A percentile compares a stretch with the other conserved stretches of the same genome.
These are phyloP conservation scores for Sinohyriopsis cumingii DNA, from an alignment of 2,888 invertebrate species.

Conservation along the genomic window DNA sequence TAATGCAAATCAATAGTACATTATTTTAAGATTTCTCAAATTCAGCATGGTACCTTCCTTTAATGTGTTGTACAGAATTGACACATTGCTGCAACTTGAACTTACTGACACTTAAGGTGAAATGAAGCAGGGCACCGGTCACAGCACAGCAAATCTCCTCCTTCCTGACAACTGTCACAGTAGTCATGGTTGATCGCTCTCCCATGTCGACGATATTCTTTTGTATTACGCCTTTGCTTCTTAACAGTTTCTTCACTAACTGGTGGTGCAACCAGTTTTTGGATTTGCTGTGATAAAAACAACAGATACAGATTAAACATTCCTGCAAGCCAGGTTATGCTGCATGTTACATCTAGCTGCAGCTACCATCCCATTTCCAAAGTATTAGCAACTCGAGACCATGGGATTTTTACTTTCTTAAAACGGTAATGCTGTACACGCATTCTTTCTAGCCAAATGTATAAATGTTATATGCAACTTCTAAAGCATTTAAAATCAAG, in stretches of 20 bases:
- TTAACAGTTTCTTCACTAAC: conserved; percentile 81
- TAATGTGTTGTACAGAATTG: not conserved
- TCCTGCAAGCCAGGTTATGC: too few relatives aligned
- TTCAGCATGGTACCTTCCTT: not conserved
- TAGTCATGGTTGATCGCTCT: conserved; percentile 84
- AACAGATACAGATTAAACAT: not conserved
- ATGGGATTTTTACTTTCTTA: too few relatives aligned
- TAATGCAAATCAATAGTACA: too few relatives aligned
- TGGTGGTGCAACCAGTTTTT: conserved; percentile 90
- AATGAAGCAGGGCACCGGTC: conserved; percentile 97
- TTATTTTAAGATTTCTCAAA: not conserved
- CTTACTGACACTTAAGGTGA: conserved; percentile 95
- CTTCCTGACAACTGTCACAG: conserved; percentile 95
- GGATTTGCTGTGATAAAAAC: conserved; percentile 82
- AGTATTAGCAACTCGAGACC: too few relatives aligned
- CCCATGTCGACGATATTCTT: conserved; percentile 74
- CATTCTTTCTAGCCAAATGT: too few relatives aligned
- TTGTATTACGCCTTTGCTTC: conserved; percentile 70
- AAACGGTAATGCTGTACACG: too few relatives aligned
- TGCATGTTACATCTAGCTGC: too few relatives aligned
- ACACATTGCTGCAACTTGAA: conserved; percentile 10
- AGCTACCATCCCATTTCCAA: too few relatives aligned
- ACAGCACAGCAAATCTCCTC: conserved; percentile 95
- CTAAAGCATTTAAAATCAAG: too few relatives aligned
- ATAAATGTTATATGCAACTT: too few relatives aligned